Evolutionary conservation across 2,797 vertebrate genomes (phyloP), one percentile per base, ranked within the genome.

Genomic region (Oreochromis mossambicus): DNA sequence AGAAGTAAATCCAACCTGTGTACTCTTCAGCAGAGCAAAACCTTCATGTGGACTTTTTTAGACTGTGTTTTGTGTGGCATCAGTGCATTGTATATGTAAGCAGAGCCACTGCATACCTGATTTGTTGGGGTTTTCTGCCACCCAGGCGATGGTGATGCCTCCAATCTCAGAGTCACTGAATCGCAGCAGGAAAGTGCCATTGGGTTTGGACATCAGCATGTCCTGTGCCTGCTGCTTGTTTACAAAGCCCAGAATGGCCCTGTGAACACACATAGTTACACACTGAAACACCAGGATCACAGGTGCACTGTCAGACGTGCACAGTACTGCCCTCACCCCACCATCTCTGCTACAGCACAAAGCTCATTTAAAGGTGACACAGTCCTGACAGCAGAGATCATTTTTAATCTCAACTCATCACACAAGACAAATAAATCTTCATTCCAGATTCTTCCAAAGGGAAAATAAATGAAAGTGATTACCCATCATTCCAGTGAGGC

Each of bases 401-500:
- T 48, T 19, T 12, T 29, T 2, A 21, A 11, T 21, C n/a, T 48
- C 14, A 73, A 48, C 46, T 1, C 10, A 19, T 73, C 41, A 17
- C 2, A 48, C 68, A 3, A 73, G 0, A 19, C 43, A 73, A 29
- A 38, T 38, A 63, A 12, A 70, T 24, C 41, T 19, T 41, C n/a
- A 68, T 24, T 41, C 12, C 36, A 14, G 36, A 68, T 68, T 29
- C 9, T 73, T 1, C 24, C 5, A 21, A 17, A 34, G 34, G 8
- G 2, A 9, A 68, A 8, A 68, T 14, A 70, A 43, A 43, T 17
- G 11, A 11, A 15, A 17, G 19, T 68, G 93, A 93, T 97, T 96
- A 99, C 98, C 98, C 98, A 3, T 99, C 98, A 26, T 98, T 99
- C 98, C 98, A 99, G 87, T 99, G 98, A 7, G 97, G 97, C 89